Base-by-base conservation (phyloP, 2,113 vertebrate genomes). In the Semnornis frantzii region DNA sequence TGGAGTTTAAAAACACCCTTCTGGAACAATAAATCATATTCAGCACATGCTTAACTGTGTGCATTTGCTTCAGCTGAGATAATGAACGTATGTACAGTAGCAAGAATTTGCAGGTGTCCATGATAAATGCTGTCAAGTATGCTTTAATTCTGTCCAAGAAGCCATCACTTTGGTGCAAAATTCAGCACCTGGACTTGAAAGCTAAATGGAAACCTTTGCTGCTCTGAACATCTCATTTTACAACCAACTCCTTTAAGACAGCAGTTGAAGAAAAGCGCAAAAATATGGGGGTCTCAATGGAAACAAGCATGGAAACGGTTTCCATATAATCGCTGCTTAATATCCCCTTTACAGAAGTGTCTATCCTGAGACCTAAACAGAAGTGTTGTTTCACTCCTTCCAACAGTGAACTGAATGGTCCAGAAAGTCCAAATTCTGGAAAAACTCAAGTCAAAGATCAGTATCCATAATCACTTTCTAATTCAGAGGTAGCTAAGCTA, bases 61-160 rank as follows among this genome's bases (percentile, higher is more conserved):
- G 37, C n/a, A 5, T 68, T 37, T 50, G 17, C 25, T 70, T 86
- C 57, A 82, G 11, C 25, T 7, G 24, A 64, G 50, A 80, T 28
- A 48, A 70, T 3, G 3, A 88, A 54, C 0, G 1, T 12, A 65
- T 0, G 23, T 10, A 68, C 20, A 59, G 15, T 5, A 23, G 25
- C 25, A 77, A 73, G 72, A 73, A 62, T 34, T 2, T 57, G 44
- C 34, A 86, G 27, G 42, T 46, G 39, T 77, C 62, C 44, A 17
- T 39, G 57, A 50, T 2, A 3, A 28, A 24, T 55, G 30, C 27
- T 78, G 27, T 50, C 48, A 85, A 74, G 63, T 6, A 50, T 30
- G n/a, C 17, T 90, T 80, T 39, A 79, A 48, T 85, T 82, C 52
- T 73, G 42, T n/a, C 62, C 80, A 42, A 44, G 11, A 52, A 71